phyloP scores from a whole-genome alignment of 2,888 invertebrate genomes.

The Lordiphosa fenestrarum region DNA sequence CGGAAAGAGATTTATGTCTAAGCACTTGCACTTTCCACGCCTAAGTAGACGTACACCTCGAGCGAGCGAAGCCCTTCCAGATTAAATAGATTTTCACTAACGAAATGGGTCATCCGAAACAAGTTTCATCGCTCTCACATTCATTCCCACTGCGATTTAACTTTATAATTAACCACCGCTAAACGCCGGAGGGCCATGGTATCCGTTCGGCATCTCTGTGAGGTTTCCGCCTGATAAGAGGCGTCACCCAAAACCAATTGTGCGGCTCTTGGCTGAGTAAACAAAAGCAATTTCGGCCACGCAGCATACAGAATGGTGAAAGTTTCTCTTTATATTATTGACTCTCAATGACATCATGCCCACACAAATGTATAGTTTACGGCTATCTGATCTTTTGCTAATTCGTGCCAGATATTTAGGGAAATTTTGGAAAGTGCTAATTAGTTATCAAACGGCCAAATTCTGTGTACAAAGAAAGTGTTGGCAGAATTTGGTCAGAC shows the following conservation, averaged over 20 bases:
- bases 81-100: constrained; percentile 5
- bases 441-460: constrained; percentile 18
- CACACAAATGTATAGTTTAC: constrained; percentile 7
- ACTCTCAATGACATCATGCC: constrained; percentile 41
- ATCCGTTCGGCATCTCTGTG: constrained; percentile 26
- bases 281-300: constrained; percentile 41
- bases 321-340: constrained; percentile 49
- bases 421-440: constrained; percentile 33
- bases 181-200: constrained; percentile 44
- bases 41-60: not conserved
- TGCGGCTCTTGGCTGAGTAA: constrained; percentile 17
- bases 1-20: not conserved
- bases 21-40: constrained; percentile 9
- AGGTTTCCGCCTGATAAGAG: constrained; percentile 8
- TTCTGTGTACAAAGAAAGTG: constrained; percentile 8
- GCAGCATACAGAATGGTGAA: constrained; percentile 66
- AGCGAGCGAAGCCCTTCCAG: not conserved
- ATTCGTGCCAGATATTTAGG: not conserved
- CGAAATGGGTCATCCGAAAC: constrained; percentile 6
- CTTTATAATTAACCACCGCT: constrained; percentile 48
- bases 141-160: constrained; percentile 46
- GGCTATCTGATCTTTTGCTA: constrained; percentile 9
- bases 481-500: constrained; percentile 2
- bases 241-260: constrained; percentile 11
- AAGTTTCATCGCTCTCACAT: constrained; percentile 6